These are phyloP conservation scores for Regulus satrapa DNA, from an alignment of 2,113 vertebrate species.

Conservation along the genomic window DNA sequence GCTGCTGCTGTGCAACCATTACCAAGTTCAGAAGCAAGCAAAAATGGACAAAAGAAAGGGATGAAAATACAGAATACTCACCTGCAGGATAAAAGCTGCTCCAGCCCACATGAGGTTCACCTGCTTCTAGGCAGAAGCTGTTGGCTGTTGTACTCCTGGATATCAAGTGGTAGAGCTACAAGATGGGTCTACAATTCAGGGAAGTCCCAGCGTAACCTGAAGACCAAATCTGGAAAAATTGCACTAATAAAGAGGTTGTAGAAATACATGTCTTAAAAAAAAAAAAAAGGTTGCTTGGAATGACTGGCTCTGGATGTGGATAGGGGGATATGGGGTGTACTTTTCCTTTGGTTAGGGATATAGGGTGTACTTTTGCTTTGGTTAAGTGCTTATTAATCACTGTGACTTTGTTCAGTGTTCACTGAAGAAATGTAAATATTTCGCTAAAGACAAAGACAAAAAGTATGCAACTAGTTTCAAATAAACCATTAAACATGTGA, in stretches of 20 bases:
- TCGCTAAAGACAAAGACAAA: not conserved
- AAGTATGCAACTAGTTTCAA: not conserved
- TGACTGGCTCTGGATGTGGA: not conserved
- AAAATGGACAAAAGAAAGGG: not conserved
- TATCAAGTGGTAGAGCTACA: not conserved
- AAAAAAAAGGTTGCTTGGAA: not conserved
- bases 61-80: not conserved
- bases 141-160: not conserved
- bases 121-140: not conserved
- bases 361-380: too few relatives aligned
- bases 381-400: not conserved
- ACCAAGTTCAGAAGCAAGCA: not conserved
- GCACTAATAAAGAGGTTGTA: not conserved
- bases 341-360: too few relatives aligned
- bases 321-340: accelerated
- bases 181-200: not conserved
- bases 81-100: not conserved
- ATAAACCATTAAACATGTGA: not conserved
- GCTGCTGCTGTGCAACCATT: not conserved
- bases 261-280: not conserved
- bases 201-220: not conserved
- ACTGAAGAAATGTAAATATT: not conserved
- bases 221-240: not conserved
- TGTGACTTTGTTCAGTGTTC: not conserved
- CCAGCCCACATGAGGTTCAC: not conserved